Base-by-base conservation (phyloP, 1,140 invertebrate genomes). In the Formica selysi region DNA sequence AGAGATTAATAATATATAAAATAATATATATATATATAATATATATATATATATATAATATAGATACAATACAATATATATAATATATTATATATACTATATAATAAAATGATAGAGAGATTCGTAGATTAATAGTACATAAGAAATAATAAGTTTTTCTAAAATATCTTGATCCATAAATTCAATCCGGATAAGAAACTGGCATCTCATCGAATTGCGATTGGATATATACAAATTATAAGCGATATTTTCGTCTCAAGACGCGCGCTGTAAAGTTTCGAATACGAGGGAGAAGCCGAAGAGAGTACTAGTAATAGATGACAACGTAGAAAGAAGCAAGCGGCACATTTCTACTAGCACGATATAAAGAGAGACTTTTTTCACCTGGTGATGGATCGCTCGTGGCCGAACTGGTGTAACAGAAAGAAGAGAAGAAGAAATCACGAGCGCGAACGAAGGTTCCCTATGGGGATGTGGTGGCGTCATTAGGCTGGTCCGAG, bases 391-490 rank as follows among this genome's bases (percentile, higher is more conserved):
- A 92, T 92, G 89, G 88, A 92, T 93, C 87, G 91, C 86, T 90
- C 86, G 71, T 76, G 81, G 81, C 88, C 86, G 85, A 91, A 92
- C 89, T 87, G 78, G 89, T 86, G 87, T 89, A 91, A 87, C 86
- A 86, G 87, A 91, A 92, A 93, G 88, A 89, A 89, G 84, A 89
- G 86, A 87, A 86, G 88, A 92, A 94, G 91, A 94, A 93, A 93
- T 93, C 92, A 91, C 90, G 92, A 92, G 78, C 91, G 79, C 84
- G 89, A 92, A 91, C 89, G 89, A 81, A 87, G 74, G 89, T 92
- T 91, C 91, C 93, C 93, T 92, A 89, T 92, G 92, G 93, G 92
- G 91, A 92, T 89, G 88, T 89, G 89, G 81, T 89, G 87, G 93
- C 88, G 90, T 93, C 92, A 93, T 94, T 94, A 93, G 93, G 89